Evolutionary conservation across 1,140 invertebrate genomes (phyloP), one percentile per base, ranked within the genome.

Genomic region (Tetramorium parvispinum): DNA sequence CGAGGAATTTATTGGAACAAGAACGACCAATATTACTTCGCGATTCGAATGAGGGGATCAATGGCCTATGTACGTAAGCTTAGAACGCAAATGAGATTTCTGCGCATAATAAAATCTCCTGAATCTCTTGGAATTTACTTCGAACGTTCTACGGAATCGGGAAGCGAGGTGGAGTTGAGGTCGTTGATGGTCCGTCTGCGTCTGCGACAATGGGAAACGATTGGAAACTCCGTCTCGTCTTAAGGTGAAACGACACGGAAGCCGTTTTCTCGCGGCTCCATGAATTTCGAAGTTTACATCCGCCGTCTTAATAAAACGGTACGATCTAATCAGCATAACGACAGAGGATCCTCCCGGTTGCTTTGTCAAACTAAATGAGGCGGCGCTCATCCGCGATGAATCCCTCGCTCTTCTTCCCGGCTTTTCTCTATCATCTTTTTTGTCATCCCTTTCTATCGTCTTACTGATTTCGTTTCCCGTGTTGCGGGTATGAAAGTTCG

Each of bases 261-360:
- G 18, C n/a, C 32, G 13, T 61, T 57, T 40, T 43, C 61, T 18
- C 32, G 32, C 49, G 63, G 51, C 8, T 27, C 21, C 7, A 71
- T 65, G 63, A 85, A 85, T 87, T 24, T 13, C 27, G 10, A 46
- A 53, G 55, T 63, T 61, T 61, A 81, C 77, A 81, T 43, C 18
- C 43, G n/a, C 13, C 66, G 65, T 71, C 68, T 88, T 87, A 87
- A 86, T 86, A 86, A 71, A 82, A 71, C 55, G 63, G 57, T 27
- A 51, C 73, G 79, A 87, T 85, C 55, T 83, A 76, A 87, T 89
- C 75, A 85, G 65, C 81, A 61, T 79, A 46, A 78, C 81, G 66
- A 65, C 61, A 13, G 59, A 49, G 63, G 43, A 7, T 16, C 43
- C 46, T 21, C 59, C 57, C 46, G 24, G 37, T 76, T 53, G 32